phyloP scores from a whole-genome alignment of 1,140 invertebrate genomes.

The Papilio dardanus region DNA sequence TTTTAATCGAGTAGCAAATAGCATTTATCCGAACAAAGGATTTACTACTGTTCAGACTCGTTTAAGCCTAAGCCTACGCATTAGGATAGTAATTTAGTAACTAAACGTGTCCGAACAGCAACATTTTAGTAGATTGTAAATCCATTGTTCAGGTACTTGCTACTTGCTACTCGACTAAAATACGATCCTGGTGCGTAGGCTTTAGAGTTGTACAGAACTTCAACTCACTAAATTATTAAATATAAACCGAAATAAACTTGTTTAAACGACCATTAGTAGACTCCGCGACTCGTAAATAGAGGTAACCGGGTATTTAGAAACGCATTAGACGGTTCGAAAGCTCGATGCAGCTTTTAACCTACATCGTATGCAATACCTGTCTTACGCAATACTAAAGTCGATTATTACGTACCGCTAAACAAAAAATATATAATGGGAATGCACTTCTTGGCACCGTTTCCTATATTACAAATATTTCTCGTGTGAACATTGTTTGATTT shows the following conservation, averaged over 20 bases:
- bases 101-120: too few relatives aligned
- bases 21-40: too few relatives aligned
- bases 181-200: too few relatives aligned
- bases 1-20: too few relatives aligned
- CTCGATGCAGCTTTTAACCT: conserved; percentile 30
- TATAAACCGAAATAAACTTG: not conserved
- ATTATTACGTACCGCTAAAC: conserved; percentile 16
- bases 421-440: conserved; percentile 16
- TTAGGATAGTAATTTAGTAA: too few relatives aligned
- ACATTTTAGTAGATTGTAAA: too few relatives aligned
- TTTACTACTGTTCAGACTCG: too few relatives aligned
- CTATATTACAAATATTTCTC: not conserved
- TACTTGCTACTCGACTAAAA: too few relatives aligned
- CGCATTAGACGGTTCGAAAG: conserved; percentile 15
- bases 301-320: conserved; percentile 20
- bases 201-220: too few relatives aligned
- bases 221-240: not conserved
- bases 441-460: not conserved
- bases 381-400: conserved; percentile 23
- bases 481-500: not conserved
- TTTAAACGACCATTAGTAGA: not conserved
- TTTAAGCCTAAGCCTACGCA: too few relatives aligned
- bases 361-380: conserved; percentile 22
- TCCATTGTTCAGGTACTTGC: too few relatives aligned
- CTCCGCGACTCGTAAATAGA: not conserved